Conservation (phyloP, 1,140 invertebrate species). For the Plutomurus gul region DNA sequence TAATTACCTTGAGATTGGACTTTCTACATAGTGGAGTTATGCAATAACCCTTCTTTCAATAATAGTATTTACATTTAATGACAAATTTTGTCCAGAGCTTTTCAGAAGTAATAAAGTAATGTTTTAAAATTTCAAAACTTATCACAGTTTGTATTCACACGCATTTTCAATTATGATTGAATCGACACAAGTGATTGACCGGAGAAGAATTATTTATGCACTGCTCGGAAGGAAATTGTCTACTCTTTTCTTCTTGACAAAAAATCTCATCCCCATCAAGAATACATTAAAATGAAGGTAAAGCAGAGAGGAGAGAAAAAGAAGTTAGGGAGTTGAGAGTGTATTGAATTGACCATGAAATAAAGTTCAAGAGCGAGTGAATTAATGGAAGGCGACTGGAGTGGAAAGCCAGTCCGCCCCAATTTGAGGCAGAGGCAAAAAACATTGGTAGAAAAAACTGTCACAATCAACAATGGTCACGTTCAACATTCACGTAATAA, state of each 20-base stretch:
- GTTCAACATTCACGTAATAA: background rate
- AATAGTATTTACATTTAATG: too few species aligned
- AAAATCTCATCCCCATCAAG: background rate
- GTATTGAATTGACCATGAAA: background rate
- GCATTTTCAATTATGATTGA: background rate
- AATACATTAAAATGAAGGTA: background rate
- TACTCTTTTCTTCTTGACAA: background rate
- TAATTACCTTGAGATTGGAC: too few species aligned
- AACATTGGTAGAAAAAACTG: background rate
- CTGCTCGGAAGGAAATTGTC: background rate
- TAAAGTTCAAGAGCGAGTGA: too few species aligned
- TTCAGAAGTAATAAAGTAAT: too few species aligned
- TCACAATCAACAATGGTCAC: background rate
- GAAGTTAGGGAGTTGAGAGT: background rate
- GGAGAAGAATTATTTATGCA: background rate
- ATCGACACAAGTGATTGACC: background rate
- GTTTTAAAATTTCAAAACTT: too few species aligned
- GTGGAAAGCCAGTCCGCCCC: conserved; percentile 3
- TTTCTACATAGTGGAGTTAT: too few species aligned
- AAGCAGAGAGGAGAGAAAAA: background rate
- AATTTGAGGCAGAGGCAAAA: background rate
- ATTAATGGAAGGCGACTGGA: background rate
- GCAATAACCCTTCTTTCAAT: too few species aligned
- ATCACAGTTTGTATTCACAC: background rate
- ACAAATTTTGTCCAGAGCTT: too few species aligned